Base-by-base conservation (phyloP, 2,113 vertebrate genomes). In the Acrocephalus arundinaceus region DNA sequence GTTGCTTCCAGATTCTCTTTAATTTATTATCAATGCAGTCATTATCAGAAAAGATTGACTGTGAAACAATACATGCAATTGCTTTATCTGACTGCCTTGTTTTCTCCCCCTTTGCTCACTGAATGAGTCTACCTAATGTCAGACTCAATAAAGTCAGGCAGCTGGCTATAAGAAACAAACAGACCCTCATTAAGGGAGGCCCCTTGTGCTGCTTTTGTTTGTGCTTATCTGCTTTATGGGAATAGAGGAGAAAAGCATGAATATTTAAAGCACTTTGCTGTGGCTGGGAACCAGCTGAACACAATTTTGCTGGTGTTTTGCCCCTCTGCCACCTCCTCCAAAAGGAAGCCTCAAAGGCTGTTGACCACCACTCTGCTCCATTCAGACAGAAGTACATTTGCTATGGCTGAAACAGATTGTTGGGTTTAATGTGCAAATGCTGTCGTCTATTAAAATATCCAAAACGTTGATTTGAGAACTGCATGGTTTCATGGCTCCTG, bases 141-240 rank as follows among this genome's bases (percentile, higher is more conserved):
- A 96, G 62, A 18, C 58, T 71, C n/a, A 51, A 81, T 95, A 35
- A 65, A 91, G 70, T 84, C 82, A 90, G 55, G 68, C 85, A 96
- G 91, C 85, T 97, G 82, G 31, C 57, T 92, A 0, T 37, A 65
- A 48, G 76, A 43, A 46, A 71, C 65, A 59, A 57, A 39, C 79
- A 95, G 88, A 66, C 28, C 39, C 63, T 92, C 90, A 89, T 95
- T 97, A 96, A 92, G 74, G 58, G 93, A 93, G 54, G 91, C 54
- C 73, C 57, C 49, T 75, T 21, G 3, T 63, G 82, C 75, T 83
- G 87, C 94, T 80, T 96, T 96, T 96, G 81, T 97, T 93, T 94
- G 70, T 94, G 94, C 78, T 96, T 84, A 85, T 90, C 86, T 93
- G 83, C 67, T 74, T 87, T 89, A 75, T 11, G 73, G 86, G 90